phyloP scores from a whole-genome alignment of 1,140 invertebrate genomes.

The Nixonia krombeini region DNA sequence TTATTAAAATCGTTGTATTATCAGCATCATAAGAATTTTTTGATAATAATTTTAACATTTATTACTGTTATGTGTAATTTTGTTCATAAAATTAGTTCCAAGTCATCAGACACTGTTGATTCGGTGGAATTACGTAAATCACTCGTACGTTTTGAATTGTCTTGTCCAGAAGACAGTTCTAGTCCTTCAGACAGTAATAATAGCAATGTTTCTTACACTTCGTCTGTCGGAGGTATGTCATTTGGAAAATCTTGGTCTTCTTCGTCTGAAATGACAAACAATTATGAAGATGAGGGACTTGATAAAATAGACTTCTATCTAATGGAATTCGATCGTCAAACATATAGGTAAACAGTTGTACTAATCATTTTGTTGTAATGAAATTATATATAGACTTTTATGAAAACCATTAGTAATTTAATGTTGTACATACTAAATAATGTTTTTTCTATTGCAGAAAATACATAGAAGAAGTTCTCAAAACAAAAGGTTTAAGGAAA shows the following conservation, averaged over 20 bases:
- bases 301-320: conserved; percentile 57
- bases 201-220: conserved; percentile 60
- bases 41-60: background rate
- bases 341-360: conserved; percentile 74
- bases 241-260: conserved; percentile 49
- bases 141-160: conserved; percentile 55
- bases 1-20: too few species aligned
- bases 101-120: conserved; percentile 50
- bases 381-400: too few species aligned
- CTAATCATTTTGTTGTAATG: conserved; percentile 5
- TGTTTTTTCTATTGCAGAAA: conserved; percentile 72
- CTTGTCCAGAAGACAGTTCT: conserved; percentile 47
- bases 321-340: conserved; percentile 60
- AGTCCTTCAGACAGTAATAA: conserved; percentile 66
- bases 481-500: conserved; percentile 86
- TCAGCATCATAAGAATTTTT: too few species aligned
- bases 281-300: conserved; percentile 50
- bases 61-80: background rate
- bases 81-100: conserved; percentile 50
- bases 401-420: too few species aligned
- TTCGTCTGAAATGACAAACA: conserved; percentile 51
- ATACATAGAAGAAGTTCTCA: conserved; percentile 89
- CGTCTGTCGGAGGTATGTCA: conserved; percentile 50
- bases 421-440: conserved; percentile 9
- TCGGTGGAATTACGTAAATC: conserved; percentile 34